These are phyloP conservation scores for Bombus sibiricus DNA, from an alignment of 1,140 invertebrate genomes.

Conservation along the genomic window DNA sequence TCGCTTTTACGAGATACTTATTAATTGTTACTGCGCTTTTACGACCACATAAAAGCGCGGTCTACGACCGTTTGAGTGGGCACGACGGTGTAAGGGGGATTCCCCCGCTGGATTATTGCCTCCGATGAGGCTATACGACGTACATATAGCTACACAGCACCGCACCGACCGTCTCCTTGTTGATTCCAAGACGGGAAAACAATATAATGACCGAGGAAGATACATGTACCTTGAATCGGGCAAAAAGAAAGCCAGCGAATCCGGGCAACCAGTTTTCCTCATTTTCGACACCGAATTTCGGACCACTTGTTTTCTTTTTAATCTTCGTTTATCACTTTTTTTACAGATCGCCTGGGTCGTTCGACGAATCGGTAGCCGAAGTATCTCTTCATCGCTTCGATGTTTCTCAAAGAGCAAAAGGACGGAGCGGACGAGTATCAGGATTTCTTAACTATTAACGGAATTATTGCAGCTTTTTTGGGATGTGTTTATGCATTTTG, in stretches of 20 bases:
- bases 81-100: slow-evolving; percentile 66
- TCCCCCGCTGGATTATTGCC: slow-evolving; percentile 77
- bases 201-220: not conserved
- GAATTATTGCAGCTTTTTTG: accelerated
- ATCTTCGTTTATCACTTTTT: not conserved
- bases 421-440: accelerated
- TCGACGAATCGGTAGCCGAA: not conserved
- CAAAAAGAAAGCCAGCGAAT: not conserved
- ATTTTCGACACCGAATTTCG: not conserved
- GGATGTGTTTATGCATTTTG: accelerated
- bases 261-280: not conserved
- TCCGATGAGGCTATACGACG: slow-evolving; percentile 64
- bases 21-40: slow-evolving; percentile 83
- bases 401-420: too few relatives aligned
- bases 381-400: not conserved
- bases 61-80: slow-evolving; percentile 79
- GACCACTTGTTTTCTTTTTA: not conserved
- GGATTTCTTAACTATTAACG: not conserved
- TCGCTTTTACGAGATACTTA: slow-evolving; percentile 83
- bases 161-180: slow-evolving; percentile 17
- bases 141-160: slow-evolving; percentile 45
- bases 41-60: slow-evolving; percentile 81
- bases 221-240: not conserved
- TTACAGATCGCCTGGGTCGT: not conserved
- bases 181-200: slow-evolving; percentile 42